Evolutionary conservation across 2,888 invertebrate genomes (phyloP), one percentile per base, ranked within the genome.

Genomic region (Cloeon dipterum): DNA sequence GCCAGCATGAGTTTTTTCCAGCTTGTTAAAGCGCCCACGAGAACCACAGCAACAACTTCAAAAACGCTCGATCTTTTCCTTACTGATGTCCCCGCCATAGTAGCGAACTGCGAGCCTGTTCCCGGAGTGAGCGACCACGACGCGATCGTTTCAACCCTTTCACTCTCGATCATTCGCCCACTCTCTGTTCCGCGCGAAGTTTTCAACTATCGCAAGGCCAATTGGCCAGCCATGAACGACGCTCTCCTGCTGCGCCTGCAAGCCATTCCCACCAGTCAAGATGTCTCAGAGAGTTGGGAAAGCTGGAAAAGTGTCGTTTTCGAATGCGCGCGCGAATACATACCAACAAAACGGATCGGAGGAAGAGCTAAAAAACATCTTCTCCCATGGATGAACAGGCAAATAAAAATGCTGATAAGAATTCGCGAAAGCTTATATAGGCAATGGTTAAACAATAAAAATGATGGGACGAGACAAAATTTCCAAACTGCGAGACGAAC

Each of bases 71-170:
- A 35, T 18, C 23, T 35, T 7, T 20, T 21, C 5, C 14, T 35
- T 10, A 21, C 20, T 5, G 23, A 35, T 14, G 35, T 19, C 18
- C 35, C 35, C 17, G 20, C 20, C 20, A 10, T 21, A 13, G 5
- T 35, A 13, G n/a, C 11, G 4, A 21, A 21, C 17, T 21, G 23
- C 20, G 21, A 20, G n/a, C 35, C 35, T 11, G 21, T 35, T 8
- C 35, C 35, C 8, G 35, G 35, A 13, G n/a, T 21, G 4, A 20
- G 20, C n/a, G 35, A 35, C 23, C 35, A 35, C 35, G 16, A 21
- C 20, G 35, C 35, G 5, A n/a, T 35, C n/a, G n/a, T 10, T 8
- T n/a, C n/a, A n/a, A n/a, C n/a, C n/a, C n/a, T n/a, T n/a, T n/a
- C n/a, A n/a, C n/a, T n/a, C n/a, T n/a, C n/a, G n/a, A n/a, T n/a